Evolutionary conservation across 2,113 vertebrate species (phyloP), one percentile per base, ranked within the genome.

Genomic region (Talpa occidentalis): DNA sequence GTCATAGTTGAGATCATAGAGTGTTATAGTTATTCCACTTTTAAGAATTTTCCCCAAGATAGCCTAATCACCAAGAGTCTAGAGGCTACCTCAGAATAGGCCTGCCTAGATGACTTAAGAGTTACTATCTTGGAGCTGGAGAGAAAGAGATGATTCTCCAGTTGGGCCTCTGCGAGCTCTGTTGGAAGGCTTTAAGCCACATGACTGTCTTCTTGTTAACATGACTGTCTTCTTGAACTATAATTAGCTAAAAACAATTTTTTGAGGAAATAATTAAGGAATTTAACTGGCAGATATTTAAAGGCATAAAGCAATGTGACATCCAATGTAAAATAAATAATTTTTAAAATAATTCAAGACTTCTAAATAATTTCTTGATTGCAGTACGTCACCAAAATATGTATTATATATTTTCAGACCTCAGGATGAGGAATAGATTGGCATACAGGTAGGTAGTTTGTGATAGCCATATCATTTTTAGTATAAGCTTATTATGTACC

Each of bases 311-410:
- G 62, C n/a, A 76, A 54, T 35, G 4, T 85, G 28, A 64, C n/a
- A 86, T 42, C 35, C 42, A 77, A 0, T 76, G 10, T 6, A 91
- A 89, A 62, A 56, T 64, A 49, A 0, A 32, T 81, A 2, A 4
- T 85, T 93, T 96, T 60, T 2, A 26, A 81, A 81, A 72, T 84
- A 92, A 92, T 49, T 78, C 1, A 79, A 77, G 54, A 35, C 35
- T 64, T 62, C 47, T 60, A 52, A 83, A 42, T 73, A 87, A 56
- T 52, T 70, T 67, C 24, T 93, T 90, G 9, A 15, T 54, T 94
- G 7, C 64, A 15, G 8, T 54, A 84, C 22, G 3, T 89, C 30
- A 88, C 14, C 15, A 30, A 44, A 32, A 49, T 66, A 91, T 17
- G 16, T 44, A 10, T 44, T 44, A 49, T 42, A 22, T 79, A 59